A percentile compares a stretch with the other conserved stretches of the same genome.
phyloP scores from a whole-genome alignment of 92 coral and sea anemone species.

The Zoanthus solanderi region DNA sequence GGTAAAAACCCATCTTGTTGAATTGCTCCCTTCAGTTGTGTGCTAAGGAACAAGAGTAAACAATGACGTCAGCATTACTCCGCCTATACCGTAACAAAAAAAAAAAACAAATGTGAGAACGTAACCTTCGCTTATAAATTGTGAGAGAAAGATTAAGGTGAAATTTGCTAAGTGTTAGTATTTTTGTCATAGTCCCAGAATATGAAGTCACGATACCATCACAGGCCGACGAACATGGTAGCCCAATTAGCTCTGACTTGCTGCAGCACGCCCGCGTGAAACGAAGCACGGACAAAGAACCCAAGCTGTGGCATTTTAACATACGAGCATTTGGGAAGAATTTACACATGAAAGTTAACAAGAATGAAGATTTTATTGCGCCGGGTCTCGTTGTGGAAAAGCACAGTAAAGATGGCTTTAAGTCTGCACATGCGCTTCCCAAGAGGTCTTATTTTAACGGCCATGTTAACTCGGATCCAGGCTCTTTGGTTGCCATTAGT shows the following conservation, averaged over 20 bases:
- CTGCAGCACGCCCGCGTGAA: slow-evolving; percentile 55
- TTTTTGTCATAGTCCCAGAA: slow-evolving; percentile 67
- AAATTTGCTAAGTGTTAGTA: no score
- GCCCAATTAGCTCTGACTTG: slow-evolving; percentile 54
- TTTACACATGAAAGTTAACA: slow-evolving; percentile 74
- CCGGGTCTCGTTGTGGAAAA: slow-evolving; percentile 78
- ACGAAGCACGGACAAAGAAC: slow-evolving; percentile 52
- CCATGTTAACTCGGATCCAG: slow-evolving; percentile 82
- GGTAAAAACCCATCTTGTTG: no score
- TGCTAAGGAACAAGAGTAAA: no score
- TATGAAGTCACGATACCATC: slow-evolving; percentile 77
- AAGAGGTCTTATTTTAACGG: slow-evolving; percentile 78
- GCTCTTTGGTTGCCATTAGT: slow-evolving; percentile 86
- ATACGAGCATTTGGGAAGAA: slow-evolving; percentile 81
- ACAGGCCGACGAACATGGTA: slow-evolving; percentile 67
- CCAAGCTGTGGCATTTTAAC: slow-evolving; percentile 55
- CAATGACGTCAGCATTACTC: no score
- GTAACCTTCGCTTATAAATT: no score
- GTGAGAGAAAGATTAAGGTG: no score
- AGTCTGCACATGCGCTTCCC: slow-evolving; percentile 65
- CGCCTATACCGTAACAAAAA: no score
- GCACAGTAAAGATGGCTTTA: slow-evolving; percentile 68
- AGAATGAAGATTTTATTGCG: slow-evolving; percentile 72
- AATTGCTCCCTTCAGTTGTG: no score
- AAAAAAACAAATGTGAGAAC: no score